Conservation (phyloP, 2,113 vertebrate genomes). For the Rhea americana region DNA sequence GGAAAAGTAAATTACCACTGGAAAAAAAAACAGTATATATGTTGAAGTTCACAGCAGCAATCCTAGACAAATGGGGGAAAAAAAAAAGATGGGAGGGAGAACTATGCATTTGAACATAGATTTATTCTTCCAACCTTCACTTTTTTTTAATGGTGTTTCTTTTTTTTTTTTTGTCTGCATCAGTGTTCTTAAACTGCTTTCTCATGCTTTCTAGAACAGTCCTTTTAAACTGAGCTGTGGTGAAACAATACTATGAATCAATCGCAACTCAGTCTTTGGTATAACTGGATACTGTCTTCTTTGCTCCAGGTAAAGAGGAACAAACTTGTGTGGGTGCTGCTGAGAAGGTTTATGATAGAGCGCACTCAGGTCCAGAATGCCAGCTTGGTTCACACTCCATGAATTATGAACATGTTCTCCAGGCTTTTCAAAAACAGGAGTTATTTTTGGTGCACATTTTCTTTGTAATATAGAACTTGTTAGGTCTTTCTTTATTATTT, state of each 20-base stretch:
- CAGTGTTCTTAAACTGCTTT: neutral
- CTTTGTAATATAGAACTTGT: conserved; percentile 5
- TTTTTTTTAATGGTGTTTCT: neutral
- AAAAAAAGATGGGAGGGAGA: neutral
- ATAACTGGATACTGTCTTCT: neutral
- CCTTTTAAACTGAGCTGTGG: neutral
- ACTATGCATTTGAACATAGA: neutral
- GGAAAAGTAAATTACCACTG: neutral
- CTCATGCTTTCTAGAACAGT: neutral
- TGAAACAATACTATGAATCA: neutral
- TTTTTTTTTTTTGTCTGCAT: neutral
- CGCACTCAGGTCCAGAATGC: neutral
- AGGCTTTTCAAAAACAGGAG: neutral
- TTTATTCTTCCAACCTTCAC: neutral
- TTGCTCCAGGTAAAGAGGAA: neutral
- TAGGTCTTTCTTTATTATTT: conserved; percentile 57
- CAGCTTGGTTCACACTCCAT: neutral
- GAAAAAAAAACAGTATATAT: neutral
- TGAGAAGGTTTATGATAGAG: neutral
- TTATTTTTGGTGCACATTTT: neutral
- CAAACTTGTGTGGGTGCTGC: neutral
- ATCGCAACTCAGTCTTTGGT: neutral
- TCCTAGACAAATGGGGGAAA: neutral
- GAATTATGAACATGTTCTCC: neutral
- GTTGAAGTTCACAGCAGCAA: neutral